Percentiles rank a stretch among this genome's conserved stretches.
phyloP scores from a whole-genome alignment of 2,113 vertebrate species.

The Oophaga pumilio region DNA sequence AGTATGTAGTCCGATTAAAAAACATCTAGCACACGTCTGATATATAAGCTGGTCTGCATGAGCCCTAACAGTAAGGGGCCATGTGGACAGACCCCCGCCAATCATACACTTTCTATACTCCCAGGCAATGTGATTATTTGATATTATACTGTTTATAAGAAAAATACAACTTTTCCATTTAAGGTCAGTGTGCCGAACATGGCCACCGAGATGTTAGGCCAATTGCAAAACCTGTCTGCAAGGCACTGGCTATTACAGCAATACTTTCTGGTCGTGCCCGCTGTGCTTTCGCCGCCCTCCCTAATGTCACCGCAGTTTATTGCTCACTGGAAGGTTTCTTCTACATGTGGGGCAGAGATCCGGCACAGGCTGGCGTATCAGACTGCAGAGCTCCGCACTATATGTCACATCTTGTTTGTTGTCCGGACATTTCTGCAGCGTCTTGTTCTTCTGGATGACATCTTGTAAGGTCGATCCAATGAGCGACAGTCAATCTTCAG shows the following conservation, averaged over 20 bases:
- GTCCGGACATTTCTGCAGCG: conserved; percentile 10
- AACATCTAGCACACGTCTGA: no score
- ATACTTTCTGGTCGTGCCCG: not conserved
- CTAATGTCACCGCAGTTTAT: not conserved
- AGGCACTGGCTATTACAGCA: not conserved
- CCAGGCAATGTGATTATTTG: no score
- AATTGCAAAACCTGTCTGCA: not conserved
- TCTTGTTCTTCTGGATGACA: not conserved
- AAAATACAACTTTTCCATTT: no score
- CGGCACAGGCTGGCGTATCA: not conserved
- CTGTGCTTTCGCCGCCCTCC: not conserved
- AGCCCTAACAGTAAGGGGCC: no score
- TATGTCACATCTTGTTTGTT: conserved; percentile 8
- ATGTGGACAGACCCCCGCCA: no score
- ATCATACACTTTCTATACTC: no score
- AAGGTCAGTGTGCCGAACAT: not conserved
- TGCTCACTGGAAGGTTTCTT: not conserved
- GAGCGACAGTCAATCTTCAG: not conserved
- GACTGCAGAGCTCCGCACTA: conserved; percentile 18
- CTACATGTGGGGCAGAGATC: not conserved
- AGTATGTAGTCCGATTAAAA: no score
- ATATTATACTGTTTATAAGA: no score
- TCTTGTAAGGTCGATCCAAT: not conserved
- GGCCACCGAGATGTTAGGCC: not conserved
- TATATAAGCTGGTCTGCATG: no score